Percentiles rank a stretch among this genome's conserved stretches.
phyloP scores from a whole-genome alignment of 2,113 vertebrate genomes.

The Planiliza haematocheilus region DNA sequence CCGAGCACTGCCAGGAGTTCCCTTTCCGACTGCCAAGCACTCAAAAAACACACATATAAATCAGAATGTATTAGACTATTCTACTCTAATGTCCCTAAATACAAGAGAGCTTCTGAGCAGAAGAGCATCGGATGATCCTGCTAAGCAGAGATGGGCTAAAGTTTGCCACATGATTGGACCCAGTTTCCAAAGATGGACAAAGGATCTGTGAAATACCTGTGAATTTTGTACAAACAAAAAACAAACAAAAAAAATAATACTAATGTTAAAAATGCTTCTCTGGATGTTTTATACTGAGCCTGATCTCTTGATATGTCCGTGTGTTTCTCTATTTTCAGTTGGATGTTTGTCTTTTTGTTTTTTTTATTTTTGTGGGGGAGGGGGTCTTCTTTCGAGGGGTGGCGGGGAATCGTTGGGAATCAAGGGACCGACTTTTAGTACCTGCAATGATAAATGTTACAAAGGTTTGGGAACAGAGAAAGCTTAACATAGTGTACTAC shows the following conservation, averaged over 20 bases:
- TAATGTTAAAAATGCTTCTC: conserved; percentile 63
- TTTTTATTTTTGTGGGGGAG: conserved; percentile 28
- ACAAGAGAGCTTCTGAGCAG: conserved; percentile 63
- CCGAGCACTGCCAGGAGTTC: conserved; percentile 26
- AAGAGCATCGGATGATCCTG: conserved; percentile 69
- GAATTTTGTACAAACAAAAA: conserved; percentile 83
- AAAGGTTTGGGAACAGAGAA: conserved; percentile 77
- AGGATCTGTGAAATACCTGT: conserved; percentile 83
- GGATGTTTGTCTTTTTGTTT: conserved; percentile 63
- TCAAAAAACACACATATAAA: not conserved
- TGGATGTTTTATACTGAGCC: conserved; percentile 84
- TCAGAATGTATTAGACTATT: conserved; percentile 10
- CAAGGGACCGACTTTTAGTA: conserved; percentile 57
- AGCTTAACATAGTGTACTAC: conserved; percentile 77
- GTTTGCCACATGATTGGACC: conserved; percentile 44
- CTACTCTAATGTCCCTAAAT: not conserved
- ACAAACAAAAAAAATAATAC: conserved; percentile 60
- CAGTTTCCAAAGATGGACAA: conserved; percentile 76
- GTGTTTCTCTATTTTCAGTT: conserved; percentile 67
- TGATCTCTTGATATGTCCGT: conserved; percentile 79
- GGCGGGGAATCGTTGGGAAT: conserved; percentile 17
- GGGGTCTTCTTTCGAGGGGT: no score
- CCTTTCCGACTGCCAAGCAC: conserved; percentile 41
- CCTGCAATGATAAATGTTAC: conserved; percentile 74
- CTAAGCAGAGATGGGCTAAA: conserved; percentile 24